A percentile compares a stretch with the other conserved stretches of the same genome.
These are phyloP conservation scores for Ctenoplectra terminalis DNA, from an alignment of 1,140 invertebrate species.

Conservation along the genomic window DNA sequence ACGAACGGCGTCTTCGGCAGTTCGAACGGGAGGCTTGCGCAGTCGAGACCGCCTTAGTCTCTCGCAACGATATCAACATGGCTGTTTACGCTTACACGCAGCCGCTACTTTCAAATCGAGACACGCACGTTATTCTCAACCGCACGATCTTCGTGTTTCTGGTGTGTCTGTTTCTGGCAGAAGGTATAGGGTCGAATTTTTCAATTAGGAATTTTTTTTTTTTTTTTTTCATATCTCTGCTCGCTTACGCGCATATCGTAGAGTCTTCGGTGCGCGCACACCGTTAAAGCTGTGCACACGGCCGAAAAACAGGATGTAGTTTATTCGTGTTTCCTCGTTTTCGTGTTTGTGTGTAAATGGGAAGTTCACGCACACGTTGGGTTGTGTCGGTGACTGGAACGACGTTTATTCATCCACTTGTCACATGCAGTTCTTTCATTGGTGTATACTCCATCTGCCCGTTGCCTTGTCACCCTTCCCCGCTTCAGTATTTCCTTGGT, in stretches of 20 bases:
- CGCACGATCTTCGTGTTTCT: constrained; percentile 40
- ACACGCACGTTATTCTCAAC: constrained; percentile 3
- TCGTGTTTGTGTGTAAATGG: constrained; percentile 21
- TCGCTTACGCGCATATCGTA: background rate
- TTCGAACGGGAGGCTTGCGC: constrained; percentile 64
- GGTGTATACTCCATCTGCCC: constrained; percentile 56
- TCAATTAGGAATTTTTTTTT: background rate
- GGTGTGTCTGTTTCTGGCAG: constrained; percentile 37
- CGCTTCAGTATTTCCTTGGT: constrained; percentile 28
- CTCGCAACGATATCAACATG: constrained; percentile 55
- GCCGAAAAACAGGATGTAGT: constrained; percentile 60
- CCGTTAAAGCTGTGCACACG: background rate
- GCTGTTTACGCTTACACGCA: constrained; percentile 48
- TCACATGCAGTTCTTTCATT: constrained; percentile 57
- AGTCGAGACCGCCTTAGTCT: constrained; percentile 32
- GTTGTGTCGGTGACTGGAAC: constrained; percentile 47
- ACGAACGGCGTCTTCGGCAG: constrained; percentile 49
- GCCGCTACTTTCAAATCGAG: constrained; percentile 47
- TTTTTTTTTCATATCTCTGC: background rate
- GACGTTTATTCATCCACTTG: constrained; percentile 48
- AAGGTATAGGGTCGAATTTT: constrained; percentile 59
- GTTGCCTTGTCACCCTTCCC: constrained; percentile 12
- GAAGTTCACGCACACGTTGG: background rate
- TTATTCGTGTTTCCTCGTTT: constrained; percentile 34
- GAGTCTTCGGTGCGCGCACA: background rate